Percentiles rank a stretch among this genome's conserved stretches.
Conservation (phyloP, 2,888 invertebrate species). For the Osmoderma eremita region DNA sequence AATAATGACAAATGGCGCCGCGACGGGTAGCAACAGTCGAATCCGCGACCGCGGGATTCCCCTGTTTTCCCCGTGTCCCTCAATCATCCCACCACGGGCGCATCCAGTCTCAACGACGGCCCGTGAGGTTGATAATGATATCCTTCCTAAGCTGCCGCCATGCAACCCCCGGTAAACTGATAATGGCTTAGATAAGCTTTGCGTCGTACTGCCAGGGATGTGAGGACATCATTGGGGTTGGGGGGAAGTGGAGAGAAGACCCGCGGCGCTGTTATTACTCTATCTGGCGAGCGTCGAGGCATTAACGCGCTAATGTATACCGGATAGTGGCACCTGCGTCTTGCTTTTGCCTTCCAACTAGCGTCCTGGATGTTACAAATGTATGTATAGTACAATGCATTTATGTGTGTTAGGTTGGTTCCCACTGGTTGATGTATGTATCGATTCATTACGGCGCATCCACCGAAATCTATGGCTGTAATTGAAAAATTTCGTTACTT, state of each 20-base stretch:
- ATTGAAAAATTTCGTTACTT: too few relatives aligned
- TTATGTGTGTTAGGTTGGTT: too few relatives aligned
- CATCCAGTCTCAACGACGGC: slow-evolving; percentile 43
- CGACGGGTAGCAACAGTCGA: neutral
- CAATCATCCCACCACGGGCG: too few relatives aligned
- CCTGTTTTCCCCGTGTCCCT: too few relatives aligned
- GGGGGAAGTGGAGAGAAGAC: slow-evolving; percentile 39
- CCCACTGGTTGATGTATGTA: too few relatives aligned
- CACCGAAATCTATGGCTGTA: too few relatives aligned
- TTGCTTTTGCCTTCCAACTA: slow-evolving; percentile 16
- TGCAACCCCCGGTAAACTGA: slow-evolving; percentile 55
- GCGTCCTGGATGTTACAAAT: slow-evolving; percentile 36
- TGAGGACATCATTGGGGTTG: neutral
- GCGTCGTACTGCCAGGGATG: slow-evolving; percentile 23
- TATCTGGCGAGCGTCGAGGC: slow-evolving; percentile 51
- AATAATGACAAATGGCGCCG: slow-evolving; percentile 23
- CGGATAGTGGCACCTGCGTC: slow-evolving; percentile 54
- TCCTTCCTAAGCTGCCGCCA: slow-evolving; percentile 57
- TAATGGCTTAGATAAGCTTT: slow-evolving; percentile 57
- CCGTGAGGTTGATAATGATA: slow-evolving; percentile 58
- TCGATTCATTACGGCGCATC: too few relatives aligned
- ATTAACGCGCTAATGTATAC: slow-evolving; percentile 56
- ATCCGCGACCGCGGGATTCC: neutral
- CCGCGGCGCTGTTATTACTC: slow-evolving; percentile 50
- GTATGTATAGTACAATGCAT: slow-evolving; percentile 1